Conservation (phyloP, 2,888 invertebrate genomes). For the Eulithis testata region DNA sequence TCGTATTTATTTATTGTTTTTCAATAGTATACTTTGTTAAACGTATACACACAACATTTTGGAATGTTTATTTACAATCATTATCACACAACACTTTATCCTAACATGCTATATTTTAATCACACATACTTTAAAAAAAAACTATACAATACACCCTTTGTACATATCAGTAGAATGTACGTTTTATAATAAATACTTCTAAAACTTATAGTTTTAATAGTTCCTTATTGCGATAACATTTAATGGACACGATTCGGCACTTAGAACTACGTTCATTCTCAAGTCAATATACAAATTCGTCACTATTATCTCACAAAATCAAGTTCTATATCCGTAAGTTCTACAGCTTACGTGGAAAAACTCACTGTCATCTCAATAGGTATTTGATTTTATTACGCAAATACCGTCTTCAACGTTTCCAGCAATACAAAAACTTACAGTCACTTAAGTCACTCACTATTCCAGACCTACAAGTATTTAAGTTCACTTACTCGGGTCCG, state of each 20-base stretch:
- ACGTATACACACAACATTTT: constrained; percentile 73
- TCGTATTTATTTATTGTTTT: constrained; percentile 33
- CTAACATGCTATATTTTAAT: constrained; percentile 34
- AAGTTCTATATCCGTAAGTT: constrained; percentile 22
- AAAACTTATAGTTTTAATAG: constrained; percentile 53
- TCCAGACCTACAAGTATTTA: constrained; percentile 1
- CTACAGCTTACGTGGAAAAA: not conserved
- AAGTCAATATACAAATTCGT: constrained; percentile 45
- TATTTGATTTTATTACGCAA: not conserved
- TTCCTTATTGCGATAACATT: constrained; percentile 63
- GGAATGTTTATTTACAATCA: constrained; percentile 70
- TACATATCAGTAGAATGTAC: constrained; percentile 44
- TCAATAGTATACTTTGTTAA: constrained; percentile 62
- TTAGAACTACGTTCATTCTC: constrained; percentile 54
- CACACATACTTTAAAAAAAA: constrained; percentile 48
- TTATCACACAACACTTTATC: constrained; percentile 63
- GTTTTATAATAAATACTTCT: constrained; percentile 57
- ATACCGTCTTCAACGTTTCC: constrained; percentile 17
- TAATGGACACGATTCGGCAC: constrained; percentile 80
- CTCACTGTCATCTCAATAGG: constrained; percentile 9
- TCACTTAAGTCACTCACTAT: constrained; percentile 20
- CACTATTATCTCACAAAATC: constrained; percentile 6
- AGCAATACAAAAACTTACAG: constrained; percentile 22
- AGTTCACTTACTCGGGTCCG: constrained; percentile 23
- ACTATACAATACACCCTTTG: constrained; percentile 50